These are phyloP conservation scores for Trypoxylus dichotomus DNA, from an alignment of 1,140 invertebrate species.

Conservation along the genomic window DNA sequence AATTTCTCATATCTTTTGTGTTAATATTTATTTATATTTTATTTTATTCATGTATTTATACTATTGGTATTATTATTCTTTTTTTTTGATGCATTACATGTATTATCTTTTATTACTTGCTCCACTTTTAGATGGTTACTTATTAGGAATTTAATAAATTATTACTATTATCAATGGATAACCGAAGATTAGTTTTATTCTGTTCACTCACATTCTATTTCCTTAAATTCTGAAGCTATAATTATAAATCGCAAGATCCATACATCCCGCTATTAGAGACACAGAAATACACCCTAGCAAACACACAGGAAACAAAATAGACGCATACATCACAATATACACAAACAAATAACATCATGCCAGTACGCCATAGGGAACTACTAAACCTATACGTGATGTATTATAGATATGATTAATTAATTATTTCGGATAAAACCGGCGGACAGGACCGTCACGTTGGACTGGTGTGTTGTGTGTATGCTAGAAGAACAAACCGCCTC, in stretches of 20 bases:
- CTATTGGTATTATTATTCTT: too few species aligned
- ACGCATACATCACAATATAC: not conserved
- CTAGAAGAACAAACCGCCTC: not conserved
- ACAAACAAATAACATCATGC: not conserved
- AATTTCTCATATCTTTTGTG: too few species aligned
- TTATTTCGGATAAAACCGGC: conserved; percentile 21
- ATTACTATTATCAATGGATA: too few species aligned
- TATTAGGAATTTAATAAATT: too few species aligned
- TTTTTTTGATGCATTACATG: too few species aligned
- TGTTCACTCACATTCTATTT: not conserved
- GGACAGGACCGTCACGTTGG: conserved; percentile 3
- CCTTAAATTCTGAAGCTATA: not conserved
- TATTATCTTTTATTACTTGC: too few species aligned
- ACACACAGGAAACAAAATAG: not conserved
- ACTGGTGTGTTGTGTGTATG: not conserved
- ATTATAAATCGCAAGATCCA: not conserved
- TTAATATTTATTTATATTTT: too few species aligned
- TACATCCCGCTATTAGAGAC: not conserved
- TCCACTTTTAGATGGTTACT: too few species aligned
- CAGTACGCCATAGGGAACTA: not conserved
- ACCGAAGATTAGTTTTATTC: too few species aligned
- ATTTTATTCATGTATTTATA: too few species aligned
- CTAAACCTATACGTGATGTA: conserved; percentile 23
- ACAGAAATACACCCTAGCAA: not conserved
- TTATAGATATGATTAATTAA: conserved; percentile 26